These are phyloP conservation scores for Anarsia innoxiella DNA, from an alignment of 2,888 invertebrate genomes.

Conservation along the genomic window DNA sequence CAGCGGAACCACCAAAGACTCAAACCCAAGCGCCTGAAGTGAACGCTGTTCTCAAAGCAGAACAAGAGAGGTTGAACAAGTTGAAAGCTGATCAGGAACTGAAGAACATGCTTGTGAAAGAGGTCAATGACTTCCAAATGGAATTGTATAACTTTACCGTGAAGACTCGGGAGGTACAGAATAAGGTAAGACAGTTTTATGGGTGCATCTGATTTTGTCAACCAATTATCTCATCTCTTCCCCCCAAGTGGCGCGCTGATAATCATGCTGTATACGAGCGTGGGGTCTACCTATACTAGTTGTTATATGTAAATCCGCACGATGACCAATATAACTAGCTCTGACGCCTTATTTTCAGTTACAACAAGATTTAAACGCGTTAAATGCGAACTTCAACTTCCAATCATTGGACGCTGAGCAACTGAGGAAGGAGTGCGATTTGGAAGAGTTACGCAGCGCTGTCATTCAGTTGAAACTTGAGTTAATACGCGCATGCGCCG, in stretches of 20 bases:
- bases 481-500: constrained; percentile 58
- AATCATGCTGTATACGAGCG: no score
- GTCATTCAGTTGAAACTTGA: constrained; percentile 58
- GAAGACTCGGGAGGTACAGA: constrained; percentile 67
- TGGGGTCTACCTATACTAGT: no score
- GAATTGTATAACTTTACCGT: constrained; percentile 78
- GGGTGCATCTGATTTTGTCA: no score
- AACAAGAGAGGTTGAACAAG: constrained; percentile 49
- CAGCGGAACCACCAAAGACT: constrained; percentile 7
- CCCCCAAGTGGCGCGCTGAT: no score
- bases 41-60: constrained; percentile 48
- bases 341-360: constrained; percentile 38
- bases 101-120: constrained; percentile 77
- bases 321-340: no score
- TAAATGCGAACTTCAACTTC: constrained; percentile 36
- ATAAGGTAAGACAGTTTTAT: constrained; percentile 73
- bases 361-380: constrained; percentile 48
- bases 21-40: constrained; percentile 27
- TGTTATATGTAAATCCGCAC: no score
- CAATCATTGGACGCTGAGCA: constrained; percentile 39
- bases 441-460: constrained; percentile 53
- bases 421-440: constrained; percentile 47
- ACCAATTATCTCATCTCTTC: no score
- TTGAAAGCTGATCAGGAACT: constrained; percentile 58
- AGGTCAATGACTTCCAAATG: constrained; percentile 78